Base-by-base conservation (phyloP, 2,797 vertebrate species). In the Sandelia bainsii region DNA sequence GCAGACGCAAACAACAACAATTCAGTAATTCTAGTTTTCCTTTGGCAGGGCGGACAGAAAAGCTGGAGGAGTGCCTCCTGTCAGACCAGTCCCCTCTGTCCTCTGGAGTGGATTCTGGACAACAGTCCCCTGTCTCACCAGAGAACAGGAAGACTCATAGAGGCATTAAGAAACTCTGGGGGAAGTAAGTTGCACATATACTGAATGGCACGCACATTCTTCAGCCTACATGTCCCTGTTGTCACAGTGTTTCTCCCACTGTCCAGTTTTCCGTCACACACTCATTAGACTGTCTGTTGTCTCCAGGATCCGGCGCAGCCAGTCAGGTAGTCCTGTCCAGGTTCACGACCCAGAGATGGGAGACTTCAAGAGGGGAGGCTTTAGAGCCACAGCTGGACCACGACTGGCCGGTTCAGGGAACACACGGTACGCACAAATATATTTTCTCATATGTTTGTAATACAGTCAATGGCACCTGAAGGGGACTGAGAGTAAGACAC, bases 111-210 rank as follows among this genome's bases (percentile, higher is more conserved):
- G 96, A 99, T 75, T 97, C 96, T 0, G 91, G 96, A 22, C 93
- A 96, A 44, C 97, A 96, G 34, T 97, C 97, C 25, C 96, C 96
- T 0, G 70, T 97, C 85, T 96, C 95, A 46, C 94, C 96, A 12
- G 97, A 99, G 76, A 94, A 93, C 89, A 96, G 93, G 89, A 98
- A 96, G 86, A 95, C 85, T 66, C 96, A 96, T 79, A 96, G 95
- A 92, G 97, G 98, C 79, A 97, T 99, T 77, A 96, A 93, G 90
- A 98, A 96, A 75, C 96, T 99, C 72, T 99, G 97, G 98, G 98
- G 98, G 85, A 99, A 95, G 98, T 99, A 94, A 93, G 97, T 92
- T n/a, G 10, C 6, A 22, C 22, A 52, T 1, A 2, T 37, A 27
- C 8, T 45, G 12, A 5, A 5, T 22, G 27, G 27, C 1, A 40